Conservation (phyloP, 2,113 vertebrate species). For the Meriones unguiculatus region DNA sequence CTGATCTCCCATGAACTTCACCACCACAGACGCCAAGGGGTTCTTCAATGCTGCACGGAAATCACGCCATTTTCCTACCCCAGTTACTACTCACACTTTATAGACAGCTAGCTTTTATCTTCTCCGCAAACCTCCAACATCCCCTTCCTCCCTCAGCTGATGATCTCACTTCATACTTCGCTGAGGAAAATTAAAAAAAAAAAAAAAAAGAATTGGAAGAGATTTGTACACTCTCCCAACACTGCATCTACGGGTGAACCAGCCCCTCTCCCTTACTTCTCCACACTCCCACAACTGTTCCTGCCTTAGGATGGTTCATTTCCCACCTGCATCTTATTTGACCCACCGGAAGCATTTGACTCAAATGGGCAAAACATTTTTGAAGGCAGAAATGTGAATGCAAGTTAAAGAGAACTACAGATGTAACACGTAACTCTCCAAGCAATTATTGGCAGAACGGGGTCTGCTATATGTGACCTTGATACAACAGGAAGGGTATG, state of each 20-base stretch:
- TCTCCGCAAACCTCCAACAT: constrained; percentile 25
- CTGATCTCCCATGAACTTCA: neutral
- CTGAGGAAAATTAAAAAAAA: neutral
- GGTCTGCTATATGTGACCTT: neutral
- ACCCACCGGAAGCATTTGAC: neutral
- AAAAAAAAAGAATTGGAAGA: constrained; percentile 32
- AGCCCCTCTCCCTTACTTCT: neutral
- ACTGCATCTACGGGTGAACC: neutral
- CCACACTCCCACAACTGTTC: neutral
- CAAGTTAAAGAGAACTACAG: constrained; percentile 23
- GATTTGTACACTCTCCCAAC: neutral
- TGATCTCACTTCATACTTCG: constrained; percentile 43
- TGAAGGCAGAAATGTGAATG: constrained; percentile 39
- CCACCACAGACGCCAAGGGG: neutral
- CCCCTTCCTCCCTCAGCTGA: neutral
- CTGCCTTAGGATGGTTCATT: neutral
- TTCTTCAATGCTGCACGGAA: neutral
- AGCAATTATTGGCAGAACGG: constrained; percentile 22
- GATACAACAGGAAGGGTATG: neutral
- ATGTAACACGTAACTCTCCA: constrained; percentile 11
- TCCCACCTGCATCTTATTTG: too few species aligned
- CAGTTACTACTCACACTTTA: too few species aligned
- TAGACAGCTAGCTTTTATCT: neutral
- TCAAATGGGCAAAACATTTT: neutral
- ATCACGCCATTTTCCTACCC: neutral